phyloP scores from a whole-genome alignment of 2,888 invertebrate species.

The Drosophila maculinotata region DNA sequence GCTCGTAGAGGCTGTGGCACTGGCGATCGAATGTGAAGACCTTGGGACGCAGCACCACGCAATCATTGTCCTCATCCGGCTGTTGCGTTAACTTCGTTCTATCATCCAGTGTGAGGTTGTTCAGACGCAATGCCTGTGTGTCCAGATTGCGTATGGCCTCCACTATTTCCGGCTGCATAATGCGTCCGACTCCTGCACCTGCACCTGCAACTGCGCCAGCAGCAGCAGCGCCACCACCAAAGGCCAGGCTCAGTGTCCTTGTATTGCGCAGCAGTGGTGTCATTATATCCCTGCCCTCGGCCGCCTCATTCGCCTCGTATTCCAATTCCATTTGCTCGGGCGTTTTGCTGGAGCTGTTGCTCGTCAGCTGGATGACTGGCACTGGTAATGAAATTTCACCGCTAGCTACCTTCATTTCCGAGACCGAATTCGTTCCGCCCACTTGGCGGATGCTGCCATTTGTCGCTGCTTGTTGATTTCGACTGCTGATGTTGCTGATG shows the following conservation, averaged over 20 bases:
- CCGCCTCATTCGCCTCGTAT: conserved; percentile 79
- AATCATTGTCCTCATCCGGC: conserved; percentile 38
- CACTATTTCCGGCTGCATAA: conserved; percentile 79
- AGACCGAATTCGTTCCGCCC: conserved; percentile 15
- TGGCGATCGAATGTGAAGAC: conserved; percentile 37
- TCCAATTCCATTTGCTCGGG: conserved; percentile 83
- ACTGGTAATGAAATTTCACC: conserved; percentile 20
- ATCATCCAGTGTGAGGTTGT: conserved; percentile 74
- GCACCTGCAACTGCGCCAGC: neutral
- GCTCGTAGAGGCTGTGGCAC: conserved; percentile 72
- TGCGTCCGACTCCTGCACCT: conserved; percentile 52
- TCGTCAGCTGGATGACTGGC: conserved; percentile 6
- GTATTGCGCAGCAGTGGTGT: conserved; percentile 77
- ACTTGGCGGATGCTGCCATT: conserved; percentile 55
- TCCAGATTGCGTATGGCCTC: conserved; percentile 82
- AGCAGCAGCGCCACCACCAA: conserved; percentile 14
- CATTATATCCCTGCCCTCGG: conserved; percentile 85
- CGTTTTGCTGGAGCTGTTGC: conserved; percentile 65
- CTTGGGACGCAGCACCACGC: conserved; percentile 67
- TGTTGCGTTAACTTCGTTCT: conserved; percentile 21
- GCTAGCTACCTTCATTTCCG: conserved; percentile 60
- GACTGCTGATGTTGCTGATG: conserved; percentile 12
- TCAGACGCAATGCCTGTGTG: conserved; percentile 76
- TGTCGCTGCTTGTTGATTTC: conserved; percentile 40
- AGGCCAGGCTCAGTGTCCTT: conserved; percentile 58